Evolutionary conservation across 2,888 invertebrate species (phyloP), one percentile per base, ranked within the genome.

Genomic region (Rhorus exstirpatorius): DNA sequence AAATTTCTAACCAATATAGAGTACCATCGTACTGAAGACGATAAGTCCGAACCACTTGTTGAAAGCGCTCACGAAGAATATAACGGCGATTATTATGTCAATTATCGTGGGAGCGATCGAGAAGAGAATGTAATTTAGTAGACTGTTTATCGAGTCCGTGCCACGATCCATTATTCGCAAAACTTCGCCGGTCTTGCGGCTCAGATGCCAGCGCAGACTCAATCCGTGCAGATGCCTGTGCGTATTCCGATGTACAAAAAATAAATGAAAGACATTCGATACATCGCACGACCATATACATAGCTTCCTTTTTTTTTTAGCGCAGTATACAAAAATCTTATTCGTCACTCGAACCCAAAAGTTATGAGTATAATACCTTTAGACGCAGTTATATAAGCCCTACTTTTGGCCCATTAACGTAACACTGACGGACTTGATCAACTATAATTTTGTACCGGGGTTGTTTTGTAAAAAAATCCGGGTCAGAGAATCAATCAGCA

Each of bases 111-210:
- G 99, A 0, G 96, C 92, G 86, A 99, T 99, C 55, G 97, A 97
- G 93, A 99, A 99, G 51, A 99, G 93, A 61, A 99, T 97, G 91
- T 97, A 98, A 89, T 97, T 98, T 0, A 99, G 94, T 8, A 99
- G 94, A 93, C 97, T 98, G 93, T 99, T 98, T 87, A 99, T 98
- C 72, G 98, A 98, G 88, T 97, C 98, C 0, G 99, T 99, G 85
- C 99, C 99, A 83, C 99, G 95, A 93, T 99, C 99, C 97, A 99
- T 99, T 0, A 99, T 96, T 41, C 99, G 94, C 1, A 99, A 94
- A 0, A 99, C 98, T 94, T 99, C 99, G 1, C 99, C 99, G 0
- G 99, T 99, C 94, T 99, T 99, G 10, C 99, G 94, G 0, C 96
- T 95, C 41, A 99, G 93, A 93, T 99, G 99, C 99, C 99, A 99